phyloP scores from a whole-genome alignment of 2,888 invertebrate genomes.

The Apotomis turbidana region DNA sequence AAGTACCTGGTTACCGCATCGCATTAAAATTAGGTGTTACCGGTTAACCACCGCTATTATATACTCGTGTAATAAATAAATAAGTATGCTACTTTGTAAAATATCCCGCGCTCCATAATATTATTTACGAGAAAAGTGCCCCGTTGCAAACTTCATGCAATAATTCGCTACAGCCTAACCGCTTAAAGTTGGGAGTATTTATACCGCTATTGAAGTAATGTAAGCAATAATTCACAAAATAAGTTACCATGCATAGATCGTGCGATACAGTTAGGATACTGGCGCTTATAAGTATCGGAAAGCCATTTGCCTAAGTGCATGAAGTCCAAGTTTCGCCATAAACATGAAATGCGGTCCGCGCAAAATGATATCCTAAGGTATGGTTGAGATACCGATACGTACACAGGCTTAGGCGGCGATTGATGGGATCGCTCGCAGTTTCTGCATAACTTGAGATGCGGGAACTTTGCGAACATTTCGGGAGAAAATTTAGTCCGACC shows the following conservation, averaged over 20 bases:
- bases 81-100: constrained; percentile 23
- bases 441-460: constrained; percentile 36
- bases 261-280: constrained; percentile 67
- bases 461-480: constrained; percentile 34
- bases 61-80: constrained; percentile 17
- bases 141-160: constrained; percentile 36
- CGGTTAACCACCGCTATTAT: constrained; percentile 12
- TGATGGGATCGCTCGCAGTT: constrained; percentile 41
- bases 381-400: constrained; percentile 41
- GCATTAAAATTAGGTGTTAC: constrained; percentile 31
- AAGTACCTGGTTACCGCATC: constrained; percentile 33
- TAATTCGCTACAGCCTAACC: constrained; percentile 39
- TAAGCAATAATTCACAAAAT: constrained; percentile 67
- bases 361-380: constrained; percentile 80
- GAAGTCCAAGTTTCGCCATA: constrained; percentile 81
- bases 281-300: constrained; percentile 80
- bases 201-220: constrained; percentile 53
- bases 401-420: constrained; percentile 37
- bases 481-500: constrained; percentile 37
- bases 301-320: constrained; percentile 83
- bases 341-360: constrained; percentile 80
- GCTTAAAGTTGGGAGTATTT: constrained; percentile 49
- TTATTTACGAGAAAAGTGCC: constrained; percentile 35
- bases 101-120: constrained; percentile 23
- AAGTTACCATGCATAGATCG: constrained; percentile 69